A percentile compares a stretch with the other conserved stretches of the same genome.
These are phyloP conservation scores for Callospermophilus lateralis DNA, from an alignment of 2,113 vertebrate genomes.

Conservation along the genomic window DNA sequence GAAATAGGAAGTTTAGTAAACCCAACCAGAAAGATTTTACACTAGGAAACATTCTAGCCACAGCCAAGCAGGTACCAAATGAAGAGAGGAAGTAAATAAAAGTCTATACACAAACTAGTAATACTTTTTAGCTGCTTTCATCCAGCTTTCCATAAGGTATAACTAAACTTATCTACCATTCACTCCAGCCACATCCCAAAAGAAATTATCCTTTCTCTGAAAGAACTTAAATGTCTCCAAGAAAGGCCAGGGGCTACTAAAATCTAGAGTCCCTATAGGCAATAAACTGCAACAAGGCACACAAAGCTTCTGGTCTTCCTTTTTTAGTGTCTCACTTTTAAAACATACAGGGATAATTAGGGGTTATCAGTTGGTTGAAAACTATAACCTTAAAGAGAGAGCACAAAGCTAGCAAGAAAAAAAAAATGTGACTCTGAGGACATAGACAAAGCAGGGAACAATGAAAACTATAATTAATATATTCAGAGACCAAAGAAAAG, in stretches of 20 bases:
- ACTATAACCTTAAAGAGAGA: conserved; percentile 40
- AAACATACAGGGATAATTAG: conserved; percentile 53
- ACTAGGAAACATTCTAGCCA: neutral
- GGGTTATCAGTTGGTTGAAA: conserved; percentile 35
- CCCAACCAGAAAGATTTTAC: neutral
- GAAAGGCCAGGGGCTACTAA: neutral
- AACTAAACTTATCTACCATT: neutral
- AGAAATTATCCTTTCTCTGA: conserved; percentile 27
- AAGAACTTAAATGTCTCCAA: neutral
- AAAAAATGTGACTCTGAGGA: conserved; percentile 15
- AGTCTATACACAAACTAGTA: neutral
- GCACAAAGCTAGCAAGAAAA: neutral
- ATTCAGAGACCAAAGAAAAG: conserved; percentile 56
- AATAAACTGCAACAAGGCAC: neutral
- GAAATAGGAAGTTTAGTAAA: neutral
- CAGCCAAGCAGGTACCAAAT: neutral
- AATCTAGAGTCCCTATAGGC: neutral
- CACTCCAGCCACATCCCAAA: neutral
- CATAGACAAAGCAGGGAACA: conserved; percentile 56
- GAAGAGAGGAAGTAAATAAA: neutral
- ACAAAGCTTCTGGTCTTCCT: neutral
- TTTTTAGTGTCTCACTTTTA: conserved; percentile 33
- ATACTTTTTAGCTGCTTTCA: neutral
- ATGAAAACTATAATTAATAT: conserved; percentile 71
- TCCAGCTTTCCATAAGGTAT: neutral